Percentiles rank a stretch among this genome's conserved stretches.
Conservation (phyloP, 2,797 vertebrate species). For the Harpagifer antarcticus region DNA sequence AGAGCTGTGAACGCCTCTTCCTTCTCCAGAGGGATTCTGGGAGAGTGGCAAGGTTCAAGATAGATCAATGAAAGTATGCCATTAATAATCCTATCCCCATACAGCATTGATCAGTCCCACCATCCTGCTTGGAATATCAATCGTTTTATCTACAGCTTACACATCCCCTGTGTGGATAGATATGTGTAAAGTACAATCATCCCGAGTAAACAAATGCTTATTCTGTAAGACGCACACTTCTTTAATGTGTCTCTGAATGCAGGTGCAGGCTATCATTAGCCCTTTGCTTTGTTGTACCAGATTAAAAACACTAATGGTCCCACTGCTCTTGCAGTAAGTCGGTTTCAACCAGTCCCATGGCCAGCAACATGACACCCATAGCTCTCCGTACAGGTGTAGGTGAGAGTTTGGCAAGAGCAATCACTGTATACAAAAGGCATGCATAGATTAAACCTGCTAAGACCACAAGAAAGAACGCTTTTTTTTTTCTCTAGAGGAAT, state of each 20-base stretch:
- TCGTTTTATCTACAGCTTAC: conserved; percentile 66
- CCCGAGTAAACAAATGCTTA: conserved; percentile 66
- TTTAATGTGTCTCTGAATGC: conserved; percentile 14
- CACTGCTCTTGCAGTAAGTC: conserved; percentile 20
- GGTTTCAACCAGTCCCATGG: conserved; percentile 76
- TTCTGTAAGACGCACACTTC: conserved; percentile 32
- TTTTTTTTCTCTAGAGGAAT: conserved; percentile 26
- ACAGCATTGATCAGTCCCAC: conserved; percentile 79
- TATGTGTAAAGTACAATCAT: conserved; percentile 70
- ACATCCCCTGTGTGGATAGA: conserved; percentile 55
- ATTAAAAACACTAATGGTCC: conserved; percentile 28
- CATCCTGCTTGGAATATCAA: conserved; percentile 75
- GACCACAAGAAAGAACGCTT: conserved; percentile 68
- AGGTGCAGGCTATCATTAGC: conserved; percentile 23
- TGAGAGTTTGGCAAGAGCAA: conserved; percentile 73
- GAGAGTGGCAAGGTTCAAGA: conserved; percentile 71
- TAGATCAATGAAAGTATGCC: conserved; percentile 70
- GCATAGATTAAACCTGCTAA: conserved; percentile 83
- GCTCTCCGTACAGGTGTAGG: conserved; percentile 64
- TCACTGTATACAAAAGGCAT: conserved; percentile 80
- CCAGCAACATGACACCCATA: conserved; percentile 61
- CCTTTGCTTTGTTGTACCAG: conserved; percentile 22
- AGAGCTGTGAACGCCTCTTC: conserved; percentile 55
- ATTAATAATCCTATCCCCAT: conserved; percentile 76
- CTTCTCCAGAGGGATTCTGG: conserved; percentile 62